Base-by-base conservation (phyloP, 2,888 invertebrate species). In the Drosophila monieri region DNA sequence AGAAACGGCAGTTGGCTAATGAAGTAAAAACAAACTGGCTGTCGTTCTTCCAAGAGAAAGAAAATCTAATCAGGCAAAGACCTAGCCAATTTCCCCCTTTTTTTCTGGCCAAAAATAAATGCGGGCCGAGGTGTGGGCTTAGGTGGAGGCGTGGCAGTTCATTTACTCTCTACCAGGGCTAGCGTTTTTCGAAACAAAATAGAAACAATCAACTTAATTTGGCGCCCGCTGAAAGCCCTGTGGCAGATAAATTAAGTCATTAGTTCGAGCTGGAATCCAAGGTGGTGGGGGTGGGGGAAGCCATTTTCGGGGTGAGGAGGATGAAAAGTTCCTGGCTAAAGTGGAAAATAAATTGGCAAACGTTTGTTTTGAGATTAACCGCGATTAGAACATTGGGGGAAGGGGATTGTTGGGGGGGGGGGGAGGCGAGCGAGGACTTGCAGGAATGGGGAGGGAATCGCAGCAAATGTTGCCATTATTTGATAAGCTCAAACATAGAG, bases 181-280 rank as follows among this genome's bases (percentile, higher is more conserved):
- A 61, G 27, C 25, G 61, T 39, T 56, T 43, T 14, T 48, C 69
- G 15, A 30, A 48, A 37, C 41, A 54, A 69, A 58, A 67, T 51
- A 66, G 80, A 84, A 89, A 88, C 88, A 89, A 88, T 88, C 80
- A 88, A 89, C 88, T 89, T 90, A 88, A 89, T 85, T 88, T 89
- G 83, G 80, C 86, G 89, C 85, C 85, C 87, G 89, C 85, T 88
- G 89, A 89, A 87, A 84, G 81, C 88, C 90, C 90, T 88, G 89
- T 89, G 88, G 89, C 89, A 88, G 91, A 91, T 91, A 91, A 91
- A 91, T 91, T 91, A 91, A 91, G 91, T 91, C 91, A 91, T 91
- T 91, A 91, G 91, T 90, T 91, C 89, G 85, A 86, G 78, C 87
- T 76, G 52, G 43, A 41, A 18, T 41, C 39, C 39, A 18, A 5